Base-by-base conservation (phyloP, 1,140 invertebrate species). In the Bathynomus jamesi region DNA sequence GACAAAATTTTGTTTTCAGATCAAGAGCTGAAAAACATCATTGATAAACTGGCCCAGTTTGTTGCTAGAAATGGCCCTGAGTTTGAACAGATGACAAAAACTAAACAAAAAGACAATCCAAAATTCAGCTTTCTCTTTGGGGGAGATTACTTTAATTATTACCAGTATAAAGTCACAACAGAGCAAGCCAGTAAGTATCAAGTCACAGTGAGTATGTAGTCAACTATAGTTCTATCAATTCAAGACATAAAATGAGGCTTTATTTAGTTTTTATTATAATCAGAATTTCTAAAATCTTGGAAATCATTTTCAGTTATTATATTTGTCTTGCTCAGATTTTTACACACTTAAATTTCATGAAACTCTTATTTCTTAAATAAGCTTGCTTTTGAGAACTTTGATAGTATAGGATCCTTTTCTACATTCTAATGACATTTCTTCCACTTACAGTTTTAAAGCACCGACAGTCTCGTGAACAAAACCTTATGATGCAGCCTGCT, bases 1-100 rank as follows among this genome's bases (percentile, higher is more conserved):
- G n/a, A n/a, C n/a, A n/a, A n/a, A n/a, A n/a, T 65, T 31, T 76
- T 30, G 62, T 53, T 76, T 67, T 61, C 80, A 95, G 94, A 96
- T 87, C 89, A 89, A 79, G 94, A 97, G 80, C 85, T 95, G 78
- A 87, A 90, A 78, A 98, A 96, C 84, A 98, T 98, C 80, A 98
- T 99, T 79, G 96, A 98, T 84, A 98, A 98, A 86, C 84, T 98
- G 78, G 96, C 96, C 1, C 92, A 96, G 82, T 99, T 98, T 88
- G 96, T 99, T 68, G 96, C 96, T 73, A 86, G 96, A 81, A 99
- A 98, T 91, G 96, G 96, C 24, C 94, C 94, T 1, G 95, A 98
- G 82, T 98, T 98, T 85, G 96, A 99, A 85, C 89, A 93, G 81
- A 97, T 97, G 89, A 98, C 95, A 62, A 98, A 97, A 85, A 93